Conservation (phyloP, 2,113 vertebrate species). For the Labeo rohita region DNA sequence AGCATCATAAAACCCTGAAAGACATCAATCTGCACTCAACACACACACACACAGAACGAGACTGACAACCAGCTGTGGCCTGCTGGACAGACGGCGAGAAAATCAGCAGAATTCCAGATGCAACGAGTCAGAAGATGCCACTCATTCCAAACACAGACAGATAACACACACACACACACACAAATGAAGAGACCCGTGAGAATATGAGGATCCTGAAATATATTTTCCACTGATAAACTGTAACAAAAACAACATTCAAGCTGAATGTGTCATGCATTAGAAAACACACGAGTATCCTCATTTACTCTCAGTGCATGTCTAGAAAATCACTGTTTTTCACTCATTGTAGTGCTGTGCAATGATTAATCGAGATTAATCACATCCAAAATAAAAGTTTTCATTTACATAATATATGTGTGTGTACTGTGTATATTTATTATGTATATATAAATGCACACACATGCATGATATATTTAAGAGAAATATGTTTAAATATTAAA, state of each 20-base stretch:
- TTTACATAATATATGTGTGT: too few species aligned
- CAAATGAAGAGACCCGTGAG: background rate
- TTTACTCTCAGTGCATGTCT: background rate
- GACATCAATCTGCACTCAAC: background rate
- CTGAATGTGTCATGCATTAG: background rate
- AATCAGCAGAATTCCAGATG: background rate
- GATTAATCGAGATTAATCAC: too few species aligned
- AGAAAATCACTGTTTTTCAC: background rate
- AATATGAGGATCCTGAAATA: background rate
- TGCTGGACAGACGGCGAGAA: background rate
- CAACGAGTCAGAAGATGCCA: conserved; percentile 4
- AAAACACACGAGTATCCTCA: background rate
- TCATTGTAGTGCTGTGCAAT: background rate
- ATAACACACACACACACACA: conserved; percentile 3
- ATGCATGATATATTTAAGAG: too few species aligned
- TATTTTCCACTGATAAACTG: background rate
- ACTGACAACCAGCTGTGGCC: conserved; percentile 6
- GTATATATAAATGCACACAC: too few species aligned
- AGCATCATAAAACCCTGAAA: background rate
- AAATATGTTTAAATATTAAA: too few species aligned
- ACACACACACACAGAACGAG: background rate
- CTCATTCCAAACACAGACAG: conserved; percentile 36
- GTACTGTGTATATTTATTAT: too few species aligned
- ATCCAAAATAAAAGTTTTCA: too few species aligned
- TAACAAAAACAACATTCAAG: background rate